Conservation (phyloP, 2,888 invertebrate genomes). For the Cordylochernes scorpioides region DNA sequence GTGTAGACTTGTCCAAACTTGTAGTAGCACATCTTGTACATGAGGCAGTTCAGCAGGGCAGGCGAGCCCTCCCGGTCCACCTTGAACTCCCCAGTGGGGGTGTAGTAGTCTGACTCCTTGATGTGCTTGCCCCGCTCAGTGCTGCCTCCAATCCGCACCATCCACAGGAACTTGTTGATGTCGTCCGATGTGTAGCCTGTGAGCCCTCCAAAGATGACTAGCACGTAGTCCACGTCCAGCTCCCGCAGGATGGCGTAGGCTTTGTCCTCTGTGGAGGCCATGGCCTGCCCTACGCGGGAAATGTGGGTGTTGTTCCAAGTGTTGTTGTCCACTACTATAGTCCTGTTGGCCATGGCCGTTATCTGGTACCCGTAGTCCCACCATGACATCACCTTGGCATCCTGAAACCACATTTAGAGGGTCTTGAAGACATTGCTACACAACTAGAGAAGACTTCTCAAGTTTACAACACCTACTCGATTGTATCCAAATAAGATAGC, state of each 20-base stretch:
- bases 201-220: conserved; percentile 93
- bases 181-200: conserved; percentile 96
- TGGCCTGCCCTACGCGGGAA: conserved; percentile 86
- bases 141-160: conserved; percentile 88
- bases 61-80: conserved; percentile 80
- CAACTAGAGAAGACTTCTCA: background rate
- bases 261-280: conserved; percentile 86
- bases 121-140: conserved; percentile 82
- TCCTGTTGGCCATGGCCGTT: conserved; percentile 95
- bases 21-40: conserved; percentile 99
- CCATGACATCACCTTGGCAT: conserved; percentile 96
- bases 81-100: conserved; percentile 76
- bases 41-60: conserved; percentile 74
- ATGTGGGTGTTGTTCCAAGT: conserved; percentile 99
- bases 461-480: background rate
- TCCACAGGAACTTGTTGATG: conserved; percentile 98
- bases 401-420: conserved; percentile 26
- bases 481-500: background rate
- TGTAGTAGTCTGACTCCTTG: conserved; percentile 88
- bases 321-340: conserved; percentile 91
- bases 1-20: conserved; percentile 87
- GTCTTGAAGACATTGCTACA: background rate
- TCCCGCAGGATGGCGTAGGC: conserved; percentile 95
- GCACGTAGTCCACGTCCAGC: conserved; percentile 84
- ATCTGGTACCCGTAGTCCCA: conserved; percentile 99